Evolutionary conservation across 1,140 invertebrate species (phyloP), one percentile per base, ranked within the genome.

Genomic region (Sycophaga agraensis): DNA sequence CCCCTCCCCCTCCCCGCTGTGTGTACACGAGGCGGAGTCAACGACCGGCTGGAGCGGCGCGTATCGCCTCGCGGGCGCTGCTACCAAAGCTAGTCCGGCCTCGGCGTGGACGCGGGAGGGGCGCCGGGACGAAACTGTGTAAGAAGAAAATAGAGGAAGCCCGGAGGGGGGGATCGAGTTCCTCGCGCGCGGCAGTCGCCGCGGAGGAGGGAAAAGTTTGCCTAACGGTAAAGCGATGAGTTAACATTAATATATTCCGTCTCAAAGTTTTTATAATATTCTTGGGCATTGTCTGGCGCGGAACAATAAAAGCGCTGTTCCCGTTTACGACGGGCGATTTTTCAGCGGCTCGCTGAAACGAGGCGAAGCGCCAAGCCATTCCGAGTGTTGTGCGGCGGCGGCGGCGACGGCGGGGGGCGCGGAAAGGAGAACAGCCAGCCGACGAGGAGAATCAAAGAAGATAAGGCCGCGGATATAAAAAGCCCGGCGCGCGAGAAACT

Each of bases 191-290:
- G 70, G 53, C 28, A 8, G 9, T 40, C 50, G 51, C 14, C 24
- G 0, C 57, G 43, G 64, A 31, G 37, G 50, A 72, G 70, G 72
- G 77, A 80, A 79, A 80, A 79, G 71, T 78, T 80, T 79, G 74
- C 69, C 74, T 78, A 78, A 78, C 78, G 77, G 76, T 76, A 73
- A 79, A 76, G 74, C 76, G 74, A 76, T 76, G 75, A 78, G 76
- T 79, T 79, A 79, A 79, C 76, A 78, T 80, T 79, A 79, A 80
- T 79, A 78, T 77, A 80, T 80, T 79, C 77, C 74, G 76, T 79
- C 77, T 72, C 69, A 80, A 79, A 80, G 76, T 79, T 80, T 79
- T 78, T 79, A 79, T 79, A 80, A 79, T 80, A 79, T 79, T 80
- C 78, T 72, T 45, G 45, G 60, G 74, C 76, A 79, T 79, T 80